phyloP scores from a whole-genome alignment of 1,140 invertebrate genomes.

The Tetramorium parvispinum region DNA sequence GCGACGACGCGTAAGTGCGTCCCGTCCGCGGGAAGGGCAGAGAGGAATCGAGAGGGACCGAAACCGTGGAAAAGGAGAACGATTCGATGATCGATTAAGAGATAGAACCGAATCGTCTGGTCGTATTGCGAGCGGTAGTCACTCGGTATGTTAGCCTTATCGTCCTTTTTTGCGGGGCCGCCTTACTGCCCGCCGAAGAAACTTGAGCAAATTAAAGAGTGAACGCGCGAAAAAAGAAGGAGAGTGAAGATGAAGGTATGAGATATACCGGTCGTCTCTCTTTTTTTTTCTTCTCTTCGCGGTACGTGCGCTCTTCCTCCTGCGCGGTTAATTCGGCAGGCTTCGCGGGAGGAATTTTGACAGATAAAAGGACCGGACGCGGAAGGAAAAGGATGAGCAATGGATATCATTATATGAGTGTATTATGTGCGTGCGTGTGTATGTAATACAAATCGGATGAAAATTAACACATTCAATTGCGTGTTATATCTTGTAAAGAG shows the following conservation, averaged over 20 bases:
- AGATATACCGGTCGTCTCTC: conserved; percentile 40
- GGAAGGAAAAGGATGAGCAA: conserved; percentile 26
- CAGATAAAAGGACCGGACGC: conserved; percentile 1
- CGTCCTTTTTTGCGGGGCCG: neutral
- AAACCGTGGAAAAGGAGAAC: neutral
- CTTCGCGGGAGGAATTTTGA: conserved; percentile 32
- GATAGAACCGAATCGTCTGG: conserved; percentile 47
- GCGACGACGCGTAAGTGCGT: conserved; percentile 3
- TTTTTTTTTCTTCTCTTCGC: neutral
- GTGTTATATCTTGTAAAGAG: neutral
- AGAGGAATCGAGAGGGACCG: neutral
- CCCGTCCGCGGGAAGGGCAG: neutral
- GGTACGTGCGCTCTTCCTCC: neutral
- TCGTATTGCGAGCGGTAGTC: conserved; percentile 38
- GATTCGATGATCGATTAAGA: conserved; percentile 54
- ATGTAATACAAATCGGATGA: neutral
- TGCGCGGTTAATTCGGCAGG: conserved; percentile 38
- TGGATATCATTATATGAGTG: neutral
- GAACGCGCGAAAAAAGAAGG: conserved; percentile 43
- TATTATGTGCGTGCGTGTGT: neutral
- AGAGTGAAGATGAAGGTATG: conserved; percentile 37
- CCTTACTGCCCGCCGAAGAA: conserved; percentile 12
- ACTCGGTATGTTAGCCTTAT: conserved; percentile 30
- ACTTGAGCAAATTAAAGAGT: conserved; percentile 54
- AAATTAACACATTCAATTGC: conserved; percentile 11